Conservation (phyloP, 2,797 vertebrate species). For the Cebuella pygmaea region DNA sequence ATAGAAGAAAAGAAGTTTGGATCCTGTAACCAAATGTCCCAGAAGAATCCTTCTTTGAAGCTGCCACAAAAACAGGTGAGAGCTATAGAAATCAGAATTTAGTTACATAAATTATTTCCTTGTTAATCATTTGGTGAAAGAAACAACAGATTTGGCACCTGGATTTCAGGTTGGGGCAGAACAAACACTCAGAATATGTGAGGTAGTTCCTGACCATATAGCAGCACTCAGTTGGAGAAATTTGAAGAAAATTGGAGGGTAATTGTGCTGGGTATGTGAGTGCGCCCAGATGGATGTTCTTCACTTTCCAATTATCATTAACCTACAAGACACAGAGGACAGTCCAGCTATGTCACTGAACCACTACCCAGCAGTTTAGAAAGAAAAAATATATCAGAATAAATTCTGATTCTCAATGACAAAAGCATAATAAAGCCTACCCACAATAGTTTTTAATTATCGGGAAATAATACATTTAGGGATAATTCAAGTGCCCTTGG, state of each 20-base stretch:
- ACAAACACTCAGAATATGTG: neutral
- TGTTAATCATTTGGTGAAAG: constrained; percentile 16
- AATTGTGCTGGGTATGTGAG: neutral
- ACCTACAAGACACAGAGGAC: too few relatives aligned
- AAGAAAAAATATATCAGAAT: neutral
- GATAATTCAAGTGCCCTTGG: neutral
- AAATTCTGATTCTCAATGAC: neutral
- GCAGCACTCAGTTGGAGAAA: neutral
- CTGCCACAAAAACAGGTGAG: neutral
- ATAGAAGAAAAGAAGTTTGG: neutral
- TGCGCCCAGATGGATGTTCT: neutral
- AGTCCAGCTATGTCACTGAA: neutral
- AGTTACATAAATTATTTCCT: neutral
- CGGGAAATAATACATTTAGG: neutral
- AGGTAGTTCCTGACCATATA: neutral
- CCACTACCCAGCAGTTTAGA: neutral
- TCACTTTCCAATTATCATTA: neutral
- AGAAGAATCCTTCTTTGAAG: neutral
- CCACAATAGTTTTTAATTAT: neutral
- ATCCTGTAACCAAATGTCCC: neutral
- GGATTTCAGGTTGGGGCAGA: neutral
- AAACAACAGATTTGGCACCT: neutral
- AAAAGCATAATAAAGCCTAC: neutral
- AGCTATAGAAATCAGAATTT: constrained; percentile 14
- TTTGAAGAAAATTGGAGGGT: neutral